These are phyloP conservation scores for Drosophila bipectinata DNA, from an alignment of 1,140 invertebrate genomes.

Conservation along the genomic window DNA sequence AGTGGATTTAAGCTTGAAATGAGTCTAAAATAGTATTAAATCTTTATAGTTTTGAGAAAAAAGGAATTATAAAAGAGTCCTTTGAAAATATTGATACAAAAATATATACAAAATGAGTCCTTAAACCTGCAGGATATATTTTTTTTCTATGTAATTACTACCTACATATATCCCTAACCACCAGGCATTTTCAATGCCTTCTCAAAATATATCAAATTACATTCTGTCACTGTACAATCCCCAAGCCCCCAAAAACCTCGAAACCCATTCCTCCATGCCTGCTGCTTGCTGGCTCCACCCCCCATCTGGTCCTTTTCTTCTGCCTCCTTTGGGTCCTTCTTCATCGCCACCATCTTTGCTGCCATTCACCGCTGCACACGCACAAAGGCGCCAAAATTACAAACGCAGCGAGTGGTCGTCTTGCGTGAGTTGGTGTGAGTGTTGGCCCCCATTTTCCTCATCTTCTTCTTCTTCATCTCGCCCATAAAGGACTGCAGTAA, in stretches of 20 bases:
- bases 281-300: neutral
- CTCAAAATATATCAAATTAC: conserved; percentile 41
- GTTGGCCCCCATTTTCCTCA: neutral
- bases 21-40: too few relatives aligned
- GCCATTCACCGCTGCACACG: conserved; percentile 62
- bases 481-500: conserved; percentile 75
- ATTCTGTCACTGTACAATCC: conserved; percentile 39
- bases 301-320: neutral
- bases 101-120: too few relatives aligned
- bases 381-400: conserved; percentile 81
- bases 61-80: too few relatives aligned
- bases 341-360: neutral
- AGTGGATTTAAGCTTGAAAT: too few relatives aligned
- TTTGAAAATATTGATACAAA: too few relatives aligned
- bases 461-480: conserved; percentile 10
- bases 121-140: neutral
- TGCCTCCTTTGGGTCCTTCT: neutral
- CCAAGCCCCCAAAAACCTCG: conserved; percentile 13
- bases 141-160: too few relatives aligned
- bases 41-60: too few relatives aligned
- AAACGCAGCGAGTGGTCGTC: conserved; percentile 77
- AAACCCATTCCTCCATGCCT: conserved; percentile 8
- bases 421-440: conserved; percentile 1
- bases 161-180: conserved; percentile 10
- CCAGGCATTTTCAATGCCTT: conserved; percentile 30